These are phyloP conservation scores for Pollenia amentaria DNA, from an alignment of 2,888 invertebrate genomes.

Conservation along the genomic window DNA sequence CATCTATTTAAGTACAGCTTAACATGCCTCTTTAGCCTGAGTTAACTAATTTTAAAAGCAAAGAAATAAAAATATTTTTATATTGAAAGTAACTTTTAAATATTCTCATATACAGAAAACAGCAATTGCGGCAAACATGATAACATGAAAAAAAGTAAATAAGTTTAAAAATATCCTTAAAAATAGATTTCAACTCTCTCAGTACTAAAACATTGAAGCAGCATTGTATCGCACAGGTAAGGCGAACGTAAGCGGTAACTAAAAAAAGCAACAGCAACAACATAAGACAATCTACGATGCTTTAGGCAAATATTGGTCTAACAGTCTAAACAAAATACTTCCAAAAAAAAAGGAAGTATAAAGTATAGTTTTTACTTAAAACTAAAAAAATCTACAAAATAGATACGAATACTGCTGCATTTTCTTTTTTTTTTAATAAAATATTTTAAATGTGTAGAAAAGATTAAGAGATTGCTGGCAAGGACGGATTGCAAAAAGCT, in stretches of 20 bases:
- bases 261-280: background rate
- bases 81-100: too few relatives aligned
- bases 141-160: too few relatives aligned
- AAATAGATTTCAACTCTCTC: too few relatives aligned
- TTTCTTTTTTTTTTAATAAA: background rate
- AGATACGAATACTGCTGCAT: background rate
- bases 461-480: conserved; percentile 59
- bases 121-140: too few relatives aligned
- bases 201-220: too few relatives aligned
- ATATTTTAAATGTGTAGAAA: conserved; percentile 40
- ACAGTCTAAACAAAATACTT: background rate
- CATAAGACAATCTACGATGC: conserved; percentile 32
- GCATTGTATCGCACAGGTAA: background rate
- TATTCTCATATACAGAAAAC: too few relatives aligned
- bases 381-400: background rate
- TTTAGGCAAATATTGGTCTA: conserved; percentile 38
- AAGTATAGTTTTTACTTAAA: conserved; percentile 8
- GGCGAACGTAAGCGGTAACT: conserved; percentile 2
- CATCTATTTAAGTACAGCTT: too few relatives aligned
- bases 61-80: too few relatives aligned
- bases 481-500: conserved; percentile 58
- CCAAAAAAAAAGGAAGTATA: background rate
- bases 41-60: too few relatives aligned
- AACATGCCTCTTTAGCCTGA: too few relatives aligned
- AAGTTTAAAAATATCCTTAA: too few relatives aligned